Percentiles rank a stretch among this genome's conserved stretches.
Conservation (phyloP, 1,140 invertebrate genomes). For the Solenopsis fugax region DNA sequence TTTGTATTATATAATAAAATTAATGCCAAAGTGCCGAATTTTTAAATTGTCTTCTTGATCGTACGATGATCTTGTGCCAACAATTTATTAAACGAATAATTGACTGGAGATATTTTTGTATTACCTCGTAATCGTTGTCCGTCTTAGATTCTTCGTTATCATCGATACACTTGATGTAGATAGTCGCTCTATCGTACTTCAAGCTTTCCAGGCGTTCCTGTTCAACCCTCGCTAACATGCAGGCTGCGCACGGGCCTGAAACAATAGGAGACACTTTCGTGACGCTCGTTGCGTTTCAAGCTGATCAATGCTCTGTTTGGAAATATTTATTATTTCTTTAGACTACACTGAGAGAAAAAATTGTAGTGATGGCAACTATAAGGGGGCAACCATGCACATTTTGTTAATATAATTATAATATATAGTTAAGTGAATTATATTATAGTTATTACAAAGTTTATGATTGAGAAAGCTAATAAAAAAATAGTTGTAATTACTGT, state of each 20-base stretch:
- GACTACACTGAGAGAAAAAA: too few species aligned
- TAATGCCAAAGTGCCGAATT: neutral
- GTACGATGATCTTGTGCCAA: neutral
- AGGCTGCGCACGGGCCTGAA: conserved; percentile 81
- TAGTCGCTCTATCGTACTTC: conserved; percentile 84
- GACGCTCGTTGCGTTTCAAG: neutral
- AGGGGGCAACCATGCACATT: too few species aligned
- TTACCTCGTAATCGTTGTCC: conserved; percentile 80
- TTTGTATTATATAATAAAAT: neutral
- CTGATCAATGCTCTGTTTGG: neutral
- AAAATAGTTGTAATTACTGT: too few species aligned
- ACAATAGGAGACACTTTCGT: conserved; percentile 59
- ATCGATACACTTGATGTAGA: conserved; percentile 84
- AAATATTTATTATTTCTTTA: neutral
- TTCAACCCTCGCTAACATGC: conserved; percentile 81
- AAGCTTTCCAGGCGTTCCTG: conserved; percentile 83
- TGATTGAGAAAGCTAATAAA: too few species aligned
- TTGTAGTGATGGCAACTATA: too few species aligned
- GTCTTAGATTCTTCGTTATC: conserved; percentile 81
- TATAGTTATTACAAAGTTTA: too few species aligned
- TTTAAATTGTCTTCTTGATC: neutral
- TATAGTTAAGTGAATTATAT: too few species aligned
- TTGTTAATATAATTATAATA: too few species aligned
- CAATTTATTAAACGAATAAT: conserved; percentile 13
- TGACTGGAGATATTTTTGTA: conserved; percentile 28